A percentile compares a stretch with the other conserved stretches of the same genome.
Conservation (phyloP, 2,797 vertebrate genomes). For the Hipposideros larvatus region DNA sequence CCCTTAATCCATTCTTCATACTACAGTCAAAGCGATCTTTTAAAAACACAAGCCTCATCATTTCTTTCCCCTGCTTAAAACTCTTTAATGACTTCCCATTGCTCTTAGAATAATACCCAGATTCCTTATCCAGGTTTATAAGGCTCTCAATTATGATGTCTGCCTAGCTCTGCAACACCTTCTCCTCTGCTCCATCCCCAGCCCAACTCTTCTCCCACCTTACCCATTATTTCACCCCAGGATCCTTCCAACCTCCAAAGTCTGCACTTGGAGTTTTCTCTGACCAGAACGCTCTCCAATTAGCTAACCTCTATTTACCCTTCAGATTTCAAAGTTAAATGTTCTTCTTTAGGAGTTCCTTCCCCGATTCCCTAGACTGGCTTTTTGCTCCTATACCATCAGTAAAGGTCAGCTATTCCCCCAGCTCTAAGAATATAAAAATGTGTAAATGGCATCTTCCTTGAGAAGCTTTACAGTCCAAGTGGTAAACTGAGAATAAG, state of each 20-base stretch:
- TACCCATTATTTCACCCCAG: neutral
- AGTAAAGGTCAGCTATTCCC: neutral
- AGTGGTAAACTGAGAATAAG: neutral
- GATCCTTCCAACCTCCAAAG: neutral
- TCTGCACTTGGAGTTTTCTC: neutral
- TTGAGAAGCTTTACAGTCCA: neutral
- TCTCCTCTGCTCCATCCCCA: neutral
- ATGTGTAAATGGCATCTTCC: neutral
- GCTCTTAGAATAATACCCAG: conserved; percentile 42
- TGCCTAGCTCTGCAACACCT: neutral
- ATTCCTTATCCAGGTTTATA: conserved; percentile 60
- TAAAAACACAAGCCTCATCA: conserved; percentile 71
- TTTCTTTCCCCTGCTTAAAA: conserved; percentile 54
- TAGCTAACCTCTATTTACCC: neutral
- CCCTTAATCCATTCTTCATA: conserved; percentile 73
- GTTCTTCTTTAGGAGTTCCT: neutral
- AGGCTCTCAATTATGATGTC: neutral
- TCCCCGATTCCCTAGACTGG: neutral
- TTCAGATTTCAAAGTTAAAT: conserved; percentile 30
- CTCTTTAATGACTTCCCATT: conserved; percentile 51
- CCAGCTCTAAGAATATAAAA: conserved; percentile 28
- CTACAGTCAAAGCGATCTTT: conserved; percentile 46
- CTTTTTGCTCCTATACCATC: conserved; percentile 19
- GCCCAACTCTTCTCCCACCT: neutral
- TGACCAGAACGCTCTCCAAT: conserved; percentile 3